These are phyloP conservation scores for Chironomus tepperi DNA, from an alignment of 1,140 invertebrate species.

Conservation along the genomic window DNA sequence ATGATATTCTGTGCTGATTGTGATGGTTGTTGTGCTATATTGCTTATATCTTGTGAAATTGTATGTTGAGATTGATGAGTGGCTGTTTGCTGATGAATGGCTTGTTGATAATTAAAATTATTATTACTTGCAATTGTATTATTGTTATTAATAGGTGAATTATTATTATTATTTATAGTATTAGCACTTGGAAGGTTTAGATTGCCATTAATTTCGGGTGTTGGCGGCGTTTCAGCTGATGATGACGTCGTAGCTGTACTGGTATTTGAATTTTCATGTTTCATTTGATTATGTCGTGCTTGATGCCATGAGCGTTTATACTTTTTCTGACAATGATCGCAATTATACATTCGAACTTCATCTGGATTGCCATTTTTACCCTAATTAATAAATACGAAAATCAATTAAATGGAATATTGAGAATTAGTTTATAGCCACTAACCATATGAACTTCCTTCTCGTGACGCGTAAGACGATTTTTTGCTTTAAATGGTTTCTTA, in stretches of 20 bases:
- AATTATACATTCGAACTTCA: conserved; percentile 16
- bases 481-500: conserved; percentile 2
- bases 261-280: conserved; percentile 13
- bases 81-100: background rate
- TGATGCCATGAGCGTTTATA: conserved; percentile 19
- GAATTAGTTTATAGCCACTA: background rate
- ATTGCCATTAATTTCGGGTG: conserved; percentile 15
- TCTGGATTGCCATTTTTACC: conserved; percentile 18
- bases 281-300: conserved; percentile 21
- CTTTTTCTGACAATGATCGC: conserved; percentile 17
- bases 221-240: background rate
- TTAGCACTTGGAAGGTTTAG: conserved; percentile 12
- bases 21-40: background rate
- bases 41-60: background rate
- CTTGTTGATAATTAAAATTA: conserved; percentile 19
- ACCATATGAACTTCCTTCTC: conserved; percentile 17
- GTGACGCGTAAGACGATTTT: background rate
- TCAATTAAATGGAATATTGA: background rate
- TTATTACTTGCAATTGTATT: background rate
- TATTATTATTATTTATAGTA: background rate
- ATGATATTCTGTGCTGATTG: background rate
- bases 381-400: background rate
- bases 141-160: background rate
- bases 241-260: background rate
- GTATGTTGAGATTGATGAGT: background rate